Evolutionary conservation across 2,113 vertebrate species (phyloP), one percentile per base, ranked within the genome.

Genomic region (Coryphaenoides rupestris): DNA sequence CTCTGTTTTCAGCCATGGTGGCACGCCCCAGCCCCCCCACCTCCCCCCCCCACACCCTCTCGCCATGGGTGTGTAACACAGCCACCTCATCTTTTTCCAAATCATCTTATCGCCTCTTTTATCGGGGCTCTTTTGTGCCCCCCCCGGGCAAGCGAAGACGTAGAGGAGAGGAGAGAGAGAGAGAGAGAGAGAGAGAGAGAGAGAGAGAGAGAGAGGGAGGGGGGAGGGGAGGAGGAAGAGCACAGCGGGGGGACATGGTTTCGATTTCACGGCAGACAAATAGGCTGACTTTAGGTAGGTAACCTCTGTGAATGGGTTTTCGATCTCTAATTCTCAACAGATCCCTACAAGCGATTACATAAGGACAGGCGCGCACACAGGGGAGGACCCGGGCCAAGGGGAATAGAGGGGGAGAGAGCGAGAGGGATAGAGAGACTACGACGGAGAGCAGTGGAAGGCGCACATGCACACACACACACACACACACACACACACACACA

Each of bases 301-400:
- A 85, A 86, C 83, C 88, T 85, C 75, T 69, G 83, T 79, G 89
- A 88, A 91, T 88, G 83, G 85, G 82, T 84, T 87, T 89, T 90
- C 87, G 84, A 89, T 87, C 85, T 80, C 74, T 86, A 88, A 88
- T 87, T 87, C 88, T 87, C 77, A 77, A 78, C 83, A 87, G 86
- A 88, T 87, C 73, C 56, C 58, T 55, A 45, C 58, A 77, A 80
- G 78, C 40, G 70, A 77, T 75, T 78, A 80, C 81, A 83, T 82
- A 65, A 76, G 80, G 78, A 77, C 78, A 77, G n/a, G n/a, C 62
- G 50, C 12, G 1, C 46, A 59, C 26, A 65, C 62, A 68, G 19
- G n/a, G 4, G 21, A 55, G 59, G 45, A 55, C 4, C 53, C 46
- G 46, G 13, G 21, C 3, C 55, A 53, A 19, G 2, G 19, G n/a